Evolutionary conservation across 2,888 invertebrate species (phyloP), one percentile per base, ranked within the genome.

Genomic region (Lordiphosa andalusiaca): DNA sequence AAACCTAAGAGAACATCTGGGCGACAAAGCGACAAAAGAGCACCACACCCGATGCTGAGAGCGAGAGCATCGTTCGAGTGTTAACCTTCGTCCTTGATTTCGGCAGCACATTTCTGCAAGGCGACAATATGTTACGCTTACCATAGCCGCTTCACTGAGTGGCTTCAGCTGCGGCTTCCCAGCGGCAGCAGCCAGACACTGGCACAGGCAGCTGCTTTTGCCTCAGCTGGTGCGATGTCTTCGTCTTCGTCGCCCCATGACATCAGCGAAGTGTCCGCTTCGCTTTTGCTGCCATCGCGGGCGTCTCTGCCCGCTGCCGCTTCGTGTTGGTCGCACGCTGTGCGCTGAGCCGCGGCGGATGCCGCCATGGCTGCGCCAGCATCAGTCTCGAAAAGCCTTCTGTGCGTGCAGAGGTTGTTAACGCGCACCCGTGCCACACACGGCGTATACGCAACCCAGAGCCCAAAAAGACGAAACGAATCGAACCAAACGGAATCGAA

Each of bases 51-150:
- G 12, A 21, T 19, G 51, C 54, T 44, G 51, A 35, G 33, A 63
- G 47, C 36, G 19, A 19, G 19, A 19, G 50, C 38, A 66, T 73
- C 44, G 44, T 44, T 44, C 75, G 78, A 84, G 85, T 75, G 68
- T 67, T 83, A 68, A 65, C 71, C 84, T 80, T 85, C 82, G 84
- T 74, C 85, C 84, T 83, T 83, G 85, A 85, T 67, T 62, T 71
- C 71, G 71, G 61, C 62, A 62, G 52, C 52, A 55, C 54, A 55
- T 49, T 67, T 53, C 46, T 66, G 60, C 40, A 54, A 62, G 76
- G 66, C 82, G 82, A 84, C 81, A 82, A 85, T 82, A 82, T 83
- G 84, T 74, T 75, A 69, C 58, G 58, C 60, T 64, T 60, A 54
- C 64, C 56, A 38, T 52, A 48, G 55, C 35, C 42, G 58, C 51